Percentiles rank a stretch among this genome's conserved stretches.
These are phyloP conservation scores for Spodoptera exigua DNA, from an alignment of 2,888 invertebrate genomes.

Conservation along the genomic window DNA sequence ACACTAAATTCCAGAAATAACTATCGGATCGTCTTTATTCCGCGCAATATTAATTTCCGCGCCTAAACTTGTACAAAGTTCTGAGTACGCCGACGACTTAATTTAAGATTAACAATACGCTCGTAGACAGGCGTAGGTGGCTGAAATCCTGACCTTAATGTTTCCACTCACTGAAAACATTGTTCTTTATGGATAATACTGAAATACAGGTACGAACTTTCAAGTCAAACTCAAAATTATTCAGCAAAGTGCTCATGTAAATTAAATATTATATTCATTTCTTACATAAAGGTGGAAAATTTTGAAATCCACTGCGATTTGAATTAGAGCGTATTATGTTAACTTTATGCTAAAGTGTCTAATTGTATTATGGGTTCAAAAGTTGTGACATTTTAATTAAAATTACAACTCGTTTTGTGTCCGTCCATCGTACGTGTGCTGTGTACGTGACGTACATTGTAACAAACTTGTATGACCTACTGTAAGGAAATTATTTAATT, in stretches of 20 bases:
- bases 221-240: slow-evolving; percentile 42
- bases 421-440: slow-evolving; percentile 73
- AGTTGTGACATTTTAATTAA: slow-evolving; percentile 86
- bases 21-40: slow-evolving; percentile 15
- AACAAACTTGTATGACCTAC: slow-evolving; percentile 68
- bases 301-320: slow-evolving; percentile 31
- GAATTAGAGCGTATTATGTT: slow-evolving; percentile 51
- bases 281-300: slow-evolving; percentile 42
- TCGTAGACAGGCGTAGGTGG: slow-evolving; percentile 27
- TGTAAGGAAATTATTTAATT: slow-evolving; percentile 59
- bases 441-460: slow-evolving; percentile 78
- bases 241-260: slow-evolving; percentile 44
- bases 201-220: slow-evolving; percentile 39
- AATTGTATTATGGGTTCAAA: slow-evolving; percentile 73
- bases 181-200: slow-evolving; percentile 36
- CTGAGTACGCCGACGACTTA: slow-evolving; percentile 31
- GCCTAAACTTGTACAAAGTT: slow-evolving; percentile 22
- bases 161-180: slow-evolving; percentile 39
- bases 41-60: slow-evolving; percentile 31
- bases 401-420: slow-evolving; percentile 80
- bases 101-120: slow-evolving; percentile 31
- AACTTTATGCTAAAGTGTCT: slow-evolving; percentile 60
- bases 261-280: slow-evolving; percentile 48
- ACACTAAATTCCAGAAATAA: slow-evolving; percentile 13
- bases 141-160: slow-evolving; percentile 41